Percentiles rank a stretch among this genome's conserved stretches.
Evolutionary conservation across 2,113 vertebrate genomes (phyloP).

Genomic region (Hipposideros armiger): DNA sequence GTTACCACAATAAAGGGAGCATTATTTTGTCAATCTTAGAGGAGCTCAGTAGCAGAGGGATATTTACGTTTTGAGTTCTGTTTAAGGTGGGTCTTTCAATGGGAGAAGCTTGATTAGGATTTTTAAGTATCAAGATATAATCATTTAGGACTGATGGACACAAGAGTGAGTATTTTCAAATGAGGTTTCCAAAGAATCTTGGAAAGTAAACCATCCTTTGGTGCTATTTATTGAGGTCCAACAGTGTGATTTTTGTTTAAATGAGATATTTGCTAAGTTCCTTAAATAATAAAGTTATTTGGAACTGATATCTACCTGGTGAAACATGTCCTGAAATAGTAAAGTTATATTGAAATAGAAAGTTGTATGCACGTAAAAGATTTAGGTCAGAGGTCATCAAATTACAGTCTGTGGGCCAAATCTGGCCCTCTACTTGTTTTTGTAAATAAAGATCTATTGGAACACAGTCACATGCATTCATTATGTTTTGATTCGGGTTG

Average conservation of each 20-base stretch:
- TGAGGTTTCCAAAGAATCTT: neutral
- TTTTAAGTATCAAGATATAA: neutral
- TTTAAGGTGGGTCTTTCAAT: neutral
- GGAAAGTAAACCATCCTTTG: neutral
- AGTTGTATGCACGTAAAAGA: neutral
- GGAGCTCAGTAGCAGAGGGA: neutral
- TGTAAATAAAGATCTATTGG: neutral
- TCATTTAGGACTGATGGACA: neutral
- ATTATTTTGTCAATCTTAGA: neutral
- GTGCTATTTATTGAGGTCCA: neutral
- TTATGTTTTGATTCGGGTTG: neutral
- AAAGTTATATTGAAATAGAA: neutral
- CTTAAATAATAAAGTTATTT: neutral
- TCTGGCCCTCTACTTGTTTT: neutral
- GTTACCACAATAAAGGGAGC: neutral
- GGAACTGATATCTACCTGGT: neutral
- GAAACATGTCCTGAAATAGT: neutral
- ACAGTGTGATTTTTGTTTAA: neutral
- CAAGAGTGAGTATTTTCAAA: neutral
- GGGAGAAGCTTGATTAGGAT: neutral
- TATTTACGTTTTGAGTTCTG: neutral
- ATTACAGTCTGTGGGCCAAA: neutral
- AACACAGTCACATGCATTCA: neutral
- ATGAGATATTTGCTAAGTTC: neutral
- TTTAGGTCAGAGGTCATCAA: neutral